Evolutionary conservation across 1,140 invertebrate species (phyloP), one percentile per base, ranked within the genome.

Genomic region (Atopsyche davidsoni): DNA sequence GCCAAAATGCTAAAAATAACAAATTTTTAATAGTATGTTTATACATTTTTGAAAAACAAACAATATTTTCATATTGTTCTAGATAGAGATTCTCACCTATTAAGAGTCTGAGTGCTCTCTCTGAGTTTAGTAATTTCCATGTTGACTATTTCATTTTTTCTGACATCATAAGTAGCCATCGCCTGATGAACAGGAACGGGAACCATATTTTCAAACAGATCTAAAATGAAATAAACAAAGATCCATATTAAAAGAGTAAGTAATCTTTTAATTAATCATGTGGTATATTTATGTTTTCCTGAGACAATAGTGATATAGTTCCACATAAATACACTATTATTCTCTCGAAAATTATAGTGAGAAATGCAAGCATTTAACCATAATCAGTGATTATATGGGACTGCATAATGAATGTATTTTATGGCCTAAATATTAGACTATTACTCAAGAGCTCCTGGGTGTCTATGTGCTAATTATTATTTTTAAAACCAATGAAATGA

Each of bases 141-240:
- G 62, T 80, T 82, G 11, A 87, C 83, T 52, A 95, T 77, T 66
- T 96, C 92, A 51, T 80, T 79, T 63, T 87, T 86, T 19, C 89
- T 80, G 53, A 85, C 79, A 60, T 92, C 88, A 63, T 88, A 92
- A 3, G 86, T 81, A 16, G 83, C 82, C 55, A 96, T 62, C 2
- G 93, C 92, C 67, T 94, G 89, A 71, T 96, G 92, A 6, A 98
- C 81, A 32, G 81, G 78, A 23, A 96, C 81, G 10, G 96, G 95
- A 17, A 96, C 82, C 57, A 99, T 75, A 49, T 82, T 81, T 46
- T 76, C 80, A 74, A 98, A 98, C 49, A 96, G 74, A 77, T 97
- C 95, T 85, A 59, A n/a, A 46, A 75, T 73, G 61, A 47, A 53
- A 58, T 47, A 47, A 43, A 39, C 38, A 21, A 31, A 22, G 36